Evolutionary conservation across 2,888 invertebrate species (phyloP), one percentile per base, ranked within the genome.

Genomic region (Lamellibrachia satsuma): DNA sequence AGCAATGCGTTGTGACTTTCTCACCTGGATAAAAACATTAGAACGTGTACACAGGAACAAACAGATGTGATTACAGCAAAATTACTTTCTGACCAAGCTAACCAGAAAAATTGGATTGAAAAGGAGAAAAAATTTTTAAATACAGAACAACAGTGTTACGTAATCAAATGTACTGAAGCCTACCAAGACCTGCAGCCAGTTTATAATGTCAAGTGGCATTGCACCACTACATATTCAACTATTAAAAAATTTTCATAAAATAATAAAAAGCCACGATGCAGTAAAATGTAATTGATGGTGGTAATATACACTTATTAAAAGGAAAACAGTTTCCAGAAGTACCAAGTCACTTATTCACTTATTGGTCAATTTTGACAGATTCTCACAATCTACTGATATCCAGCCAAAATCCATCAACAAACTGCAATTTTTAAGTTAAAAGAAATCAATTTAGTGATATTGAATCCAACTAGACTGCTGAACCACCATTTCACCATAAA

Each of bases 1-100:
- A 7, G 93, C 93, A 8, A 93, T 90, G 39, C 93, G 22, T 51
- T 91, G 90, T 4, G 93, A 93, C 90, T 93, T 93, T n/a, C 93
- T 52, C 11, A 90, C 52, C 92, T 92, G 52, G 9, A 90, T 15
- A 91, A 52, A 39, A 6, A 52, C n/a, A 52, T n/a, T 4, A 15
- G 27, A 11, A 91, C 3, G 4, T 91, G 7, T 52, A 27, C 51
- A 52, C 91, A 52, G 11, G 52, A 27, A 75, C 75, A 15, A 75
- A 11, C 22, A 22, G 22, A n/a, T 75, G n/a, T 3, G 75, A 22
- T 22, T 75, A 22, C 39, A 39, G n/a, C 6, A 11, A 75, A 75
- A 75, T 75, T 4, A 75, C n/a, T 75, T 75, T 75, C 22, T 60
- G 22, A 60, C 15, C 75, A 75, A n/a, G n/a, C 22, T 22, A 60